Evolutionary conservation across 2,797 vertebrate genomes (phyloP).

Genomic region (Alfaro cultratus): DNA sequence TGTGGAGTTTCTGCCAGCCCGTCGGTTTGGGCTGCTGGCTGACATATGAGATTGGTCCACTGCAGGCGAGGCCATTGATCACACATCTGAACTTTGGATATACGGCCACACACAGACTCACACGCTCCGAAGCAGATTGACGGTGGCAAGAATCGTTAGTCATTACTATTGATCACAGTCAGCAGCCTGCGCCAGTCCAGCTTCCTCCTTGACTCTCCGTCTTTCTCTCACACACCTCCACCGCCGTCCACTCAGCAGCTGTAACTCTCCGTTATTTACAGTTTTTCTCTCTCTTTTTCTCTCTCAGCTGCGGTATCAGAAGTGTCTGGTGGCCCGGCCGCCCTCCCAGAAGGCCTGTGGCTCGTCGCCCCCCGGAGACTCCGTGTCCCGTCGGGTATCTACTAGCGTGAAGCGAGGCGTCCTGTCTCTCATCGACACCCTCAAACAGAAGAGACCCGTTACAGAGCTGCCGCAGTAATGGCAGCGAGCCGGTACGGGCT

Average conservation of each 20-base stretch:
- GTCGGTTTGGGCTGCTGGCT: slow-evolving; percentile 37
- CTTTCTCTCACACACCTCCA: slow-evolving; percentile 4
- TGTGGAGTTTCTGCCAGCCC: slow-evolving; percentile 22
- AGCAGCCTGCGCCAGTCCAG: slow-evolving; percentile 30
- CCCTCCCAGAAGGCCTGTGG: slow-evolving; percentile 92
- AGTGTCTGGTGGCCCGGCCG: slow-evolving; percentile 96
- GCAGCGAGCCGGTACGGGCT: slow-evolving; percentile 6
- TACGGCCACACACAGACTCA: slow-evolving; percentile 25
- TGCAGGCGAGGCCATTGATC: slow-evolving; percentile 59
- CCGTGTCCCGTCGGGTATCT: slow-evolving; percentile 92
- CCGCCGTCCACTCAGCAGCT: slow-evolving; percentile 49
- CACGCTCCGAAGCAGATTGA: slow-evolving; percentile 55
- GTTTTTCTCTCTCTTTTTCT: slow-evolving; percentile 19
- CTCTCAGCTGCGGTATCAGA: slow-evolving; percentile 94
- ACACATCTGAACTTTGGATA: slow-evolving; percentile 56
- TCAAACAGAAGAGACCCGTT: slow-evolving; percentile 97
- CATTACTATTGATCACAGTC: slow-evolving; percentile 69
- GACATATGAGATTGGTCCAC: slow-evolving; percentile 46
- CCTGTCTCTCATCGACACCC: slow-evolving; percentile 97
- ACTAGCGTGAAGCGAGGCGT: slow-evolving; percentile 95
- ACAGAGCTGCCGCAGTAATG: slow-evolving; percentile 88
- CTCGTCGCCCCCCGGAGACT: slow-evolving; percentile 90
- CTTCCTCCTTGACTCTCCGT: slow-evolving; percentile 6
- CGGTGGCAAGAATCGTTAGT: slow-evolving; percentile 59
- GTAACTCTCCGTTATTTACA: slow-evolving; percentile 53